Conservation (phyloP, 2,888 invertebrate species). For the Acrobasis suavella region DNA sequence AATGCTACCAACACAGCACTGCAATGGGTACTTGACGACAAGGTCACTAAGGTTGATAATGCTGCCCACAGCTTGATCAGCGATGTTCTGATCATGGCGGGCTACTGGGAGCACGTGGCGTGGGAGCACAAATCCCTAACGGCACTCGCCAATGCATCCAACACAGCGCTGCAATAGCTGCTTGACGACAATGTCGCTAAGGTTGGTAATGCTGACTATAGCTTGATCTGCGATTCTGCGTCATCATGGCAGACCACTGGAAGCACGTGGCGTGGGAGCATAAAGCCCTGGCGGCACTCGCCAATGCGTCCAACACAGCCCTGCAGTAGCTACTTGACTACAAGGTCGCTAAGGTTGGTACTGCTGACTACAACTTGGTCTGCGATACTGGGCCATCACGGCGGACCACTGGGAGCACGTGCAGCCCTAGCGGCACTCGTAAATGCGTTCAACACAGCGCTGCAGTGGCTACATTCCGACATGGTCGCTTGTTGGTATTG, state of each 20-base stretch:
- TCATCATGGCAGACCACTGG: slow-evolving; percentile 95
- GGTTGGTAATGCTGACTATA: slow-evolving; percentile 42
- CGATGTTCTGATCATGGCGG: slow-evolving; percentile 93
- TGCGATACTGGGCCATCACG: slow-evolving; percentile 91
- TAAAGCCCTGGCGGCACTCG: slow-evolving; percentile 79
- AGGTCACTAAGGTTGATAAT: slow-evolving; percentile 83
- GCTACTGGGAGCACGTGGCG: slow-evolving; percentile 94
- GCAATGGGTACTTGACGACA: slow-evolving; percentile 89
- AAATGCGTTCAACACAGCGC: slow-evolving; percentile 82
- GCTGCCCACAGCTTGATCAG: too few relatives aligned
- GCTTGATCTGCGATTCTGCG: slow-evolving; percentile 90
- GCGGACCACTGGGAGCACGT: slow-evolving; percentile 96
- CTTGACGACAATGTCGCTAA: slow-evolving; percentile 89
- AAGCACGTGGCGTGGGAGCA: slow-evolving; percentile 93
- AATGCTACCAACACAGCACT: slow-evolving; percentile 84
- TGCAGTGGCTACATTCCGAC: slow-evolving; percentile 90
- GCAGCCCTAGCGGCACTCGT: slow-evolving; percentile 81
- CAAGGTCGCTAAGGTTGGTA: slow-evolving; percentile 84
- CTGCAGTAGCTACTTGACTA: slow-evolving; percentile 90
- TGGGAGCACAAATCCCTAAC: slow-evolving; percentile 87
- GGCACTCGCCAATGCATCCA: slow-evolving; percentile 82
- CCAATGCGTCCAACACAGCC: slow-evolving; percentile 83
- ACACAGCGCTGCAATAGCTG: slow-evolving; percentile 87
- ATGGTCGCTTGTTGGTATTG: slow-evolving; percentile 82
- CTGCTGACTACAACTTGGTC: slow-evolving; percentile 74